A percentile compares a stretch with the other conserved stretches of the same genome.
These are phyloP conservation scores for Xiphophorus birchmanni DNA, from an alignment of 2,797 vertebrate genomes.

Conservation along the genomic window DNA sequence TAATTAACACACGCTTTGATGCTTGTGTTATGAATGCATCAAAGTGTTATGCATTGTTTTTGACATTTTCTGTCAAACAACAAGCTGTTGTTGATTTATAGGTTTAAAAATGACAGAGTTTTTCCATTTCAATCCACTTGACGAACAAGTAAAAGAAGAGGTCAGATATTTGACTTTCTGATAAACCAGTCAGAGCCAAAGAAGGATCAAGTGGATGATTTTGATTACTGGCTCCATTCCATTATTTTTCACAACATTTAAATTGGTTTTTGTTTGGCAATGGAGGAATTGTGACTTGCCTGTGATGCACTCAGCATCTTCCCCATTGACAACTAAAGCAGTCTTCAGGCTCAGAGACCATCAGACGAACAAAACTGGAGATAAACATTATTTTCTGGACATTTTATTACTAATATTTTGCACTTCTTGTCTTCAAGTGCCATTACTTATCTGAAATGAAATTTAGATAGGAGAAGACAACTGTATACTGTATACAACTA, in stretches of 20 bases:
- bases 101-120: background rate
- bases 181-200: background rate
- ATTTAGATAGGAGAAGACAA: background rate
- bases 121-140: background rate
- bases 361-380: background rate
- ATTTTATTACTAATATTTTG: background rate
- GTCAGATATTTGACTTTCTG: background rate
- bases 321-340: background rate
- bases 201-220: background rate
- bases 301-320: background rate
- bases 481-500: background rate
- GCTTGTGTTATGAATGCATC: too few relatives aligned
- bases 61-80: background rate
- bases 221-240: background rate
- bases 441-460: constrained; percentile 2
- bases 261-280: background rate
- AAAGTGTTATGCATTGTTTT: background rate
- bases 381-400: background rate
- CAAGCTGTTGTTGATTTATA: background rate
- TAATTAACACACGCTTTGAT: too few relatives aligned
- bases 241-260: background rate
- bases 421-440: background rate
- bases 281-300: background rate
- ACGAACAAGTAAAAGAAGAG: background rate
- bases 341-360: background rate